These are phyloP conservation scores for Campoplex nolae DNA, from an alignment of 2,888 invertebrate species.

Conservation along the genomic window DNA sequence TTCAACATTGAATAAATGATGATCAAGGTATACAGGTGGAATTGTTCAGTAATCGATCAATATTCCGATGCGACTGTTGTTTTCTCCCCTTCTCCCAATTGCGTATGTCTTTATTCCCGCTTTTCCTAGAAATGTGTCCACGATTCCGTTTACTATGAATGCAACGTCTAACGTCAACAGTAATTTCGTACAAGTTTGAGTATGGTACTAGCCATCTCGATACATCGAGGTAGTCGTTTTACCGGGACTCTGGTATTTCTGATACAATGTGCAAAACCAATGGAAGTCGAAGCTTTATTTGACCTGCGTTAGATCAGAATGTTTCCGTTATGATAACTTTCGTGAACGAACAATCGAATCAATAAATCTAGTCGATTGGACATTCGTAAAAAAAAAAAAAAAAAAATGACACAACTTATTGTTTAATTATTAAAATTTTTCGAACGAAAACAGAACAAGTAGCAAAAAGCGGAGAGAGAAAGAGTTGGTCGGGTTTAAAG, in stretches of 20 bases:
- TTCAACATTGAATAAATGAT: constrained; percentile 56
- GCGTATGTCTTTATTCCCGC: constrained; percentile 3
- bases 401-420: no score
- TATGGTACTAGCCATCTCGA: constrained; percentile 18
- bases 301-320: not conserved
- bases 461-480: not conserved
- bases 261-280: not conserved
- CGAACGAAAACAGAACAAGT: not conserved
- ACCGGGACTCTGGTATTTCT: not conserved
- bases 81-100: not conserved
- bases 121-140: constrained; percentile 24
- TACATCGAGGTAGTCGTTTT: constrained; percentile 19
- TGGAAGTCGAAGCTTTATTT: not conserved
- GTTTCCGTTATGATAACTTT: not conserved
- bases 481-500: not conserved
- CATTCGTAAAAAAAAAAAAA: no score
- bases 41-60: constrained; percentile 55
- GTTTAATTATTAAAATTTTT: no score
- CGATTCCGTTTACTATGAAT: constrained; percentile 5
- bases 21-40: constrained; percentile 28
- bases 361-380: no score
- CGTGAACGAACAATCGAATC: no score
- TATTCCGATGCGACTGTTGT: constrained; percentile 15
- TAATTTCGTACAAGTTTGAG: constrained; percentile 29
- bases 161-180: constrained; percentile 3